These are phyloP conservation scores for Dendrocopos noguchii DNA, from an alignment of 2,113 vertebrate species.

Conservation along the genomic window DNA sequence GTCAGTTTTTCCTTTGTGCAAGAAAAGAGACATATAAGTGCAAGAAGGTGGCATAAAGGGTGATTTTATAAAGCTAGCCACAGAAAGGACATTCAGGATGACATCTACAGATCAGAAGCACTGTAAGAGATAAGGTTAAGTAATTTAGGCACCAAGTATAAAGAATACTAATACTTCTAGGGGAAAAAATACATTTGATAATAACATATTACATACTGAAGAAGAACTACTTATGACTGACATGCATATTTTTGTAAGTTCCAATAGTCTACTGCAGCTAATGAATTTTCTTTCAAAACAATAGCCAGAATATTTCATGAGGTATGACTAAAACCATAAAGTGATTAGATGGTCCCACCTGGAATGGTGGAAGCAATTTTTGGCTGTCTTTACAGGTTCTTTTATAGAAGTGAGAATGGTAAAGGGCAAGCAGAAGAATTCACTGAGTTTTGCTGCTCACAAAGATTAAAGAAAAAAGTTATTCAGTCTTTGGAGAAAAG, in stretches of 20 bases:
- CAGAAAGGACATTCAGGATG: not conserved
- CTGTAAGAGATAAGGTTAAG: not conserved
- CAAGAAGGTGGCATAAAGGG: not conserved
- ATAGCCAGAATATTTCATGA: not conserved
- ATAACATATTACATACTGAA: not conserved
- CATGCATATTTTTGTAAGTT: not conserved
- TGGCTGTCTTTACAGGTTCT: not conserved
- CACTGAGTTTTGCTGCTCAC: not conserved
- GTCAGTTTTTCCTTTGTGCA: not conserved
- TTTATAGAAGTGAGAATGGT: not conserved
- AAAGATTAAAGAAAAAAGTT: constrained; percentile 33
- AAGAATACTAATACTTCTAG: not conserved
- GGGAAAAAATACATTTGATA: not conserved
- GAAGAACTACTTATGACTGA: not conserved
- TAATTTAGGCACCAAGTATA: not conserved
- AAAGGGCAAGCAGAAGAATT: constrained; percentile 17
- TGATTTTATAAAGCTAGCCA: not conserved
- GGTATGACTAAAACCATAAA: not conserved
- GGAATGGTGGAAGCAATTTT: not conserved
- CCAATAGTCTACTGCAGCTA: not conserved
- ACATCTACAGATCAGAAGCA: not conserved
- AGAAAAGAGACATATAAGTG: not conserved
- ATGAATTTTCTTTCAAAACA: not conserved
- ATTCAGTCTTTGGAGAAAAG: not conserved
- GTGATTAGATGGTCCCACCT: not conserved